Evolutionary conservation across 2,888 invertebrate species (phyloP).

Genomic region (Pyrrhia umbra): DNA sequence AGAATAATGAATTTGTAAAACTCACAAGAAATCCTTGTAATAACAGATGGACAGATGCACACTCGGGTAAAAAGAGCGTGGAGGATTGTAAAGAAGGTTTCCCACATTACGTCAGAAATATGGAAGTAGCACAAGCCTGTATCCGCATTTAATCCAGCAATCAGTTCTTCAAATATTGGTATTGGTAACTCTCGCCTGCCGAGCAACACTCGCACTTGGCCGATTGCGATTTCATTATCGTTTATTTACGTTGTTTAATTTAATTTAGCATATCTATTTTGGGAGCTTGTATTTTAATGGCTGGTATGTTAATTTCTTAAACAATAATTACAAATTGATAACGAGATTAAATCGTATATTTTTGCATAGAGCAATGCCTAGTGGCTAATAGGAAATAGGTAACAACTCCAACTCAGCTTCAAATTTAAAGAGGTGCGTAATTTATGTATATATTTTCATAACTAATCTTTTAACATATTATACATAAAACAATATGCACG

Average conservation of each 20-base stretch:
- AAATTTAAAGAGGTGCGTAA: too few species aligned
- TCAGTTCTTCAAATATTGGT: conserved; percentile 65
- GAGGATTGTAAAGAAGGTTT: conserved; percentile 15
- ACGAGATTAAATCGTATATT: too few species aligned
- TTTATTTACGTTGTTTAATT: conserved; percentile 50
- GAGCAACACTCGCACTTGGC: conserved; percentile 52
- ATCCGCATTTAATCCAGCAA: conserved; percentile 65
- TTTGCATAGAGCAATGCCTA: too few species aligned
- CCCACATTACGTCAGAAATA: conserved; percentile 49
- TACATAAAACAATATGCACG: too few species aligned
- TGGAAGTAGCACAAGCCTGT: conserved; percentile 56
- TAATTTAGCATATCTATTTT: conserved; percentile 36
- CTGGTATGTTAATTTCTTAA: background rate
- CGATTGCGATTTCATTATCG: conserved; percentile 58
- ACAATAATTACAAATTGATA: background rate
- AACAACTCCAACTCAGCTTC: too few species aligned
- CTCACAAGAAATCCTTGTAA: too few species aligned
- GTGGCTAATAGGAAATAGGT: too few species aligned
- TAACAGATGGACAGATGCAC: too few species aligned
- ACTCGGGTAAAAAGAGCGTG: background rate
- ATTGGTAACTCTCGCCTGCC: conserved; percentile 54
- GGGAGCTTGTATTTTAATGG: background rate
- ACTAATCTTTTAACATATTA: too few species aligned
- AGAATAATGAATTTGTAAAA: too few species aligned
- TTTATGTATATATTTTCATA: too few species aligned